Evolutionary conservation across 2,797 vertebrate species (phyloP), one percentile per base, ranked within the genome.

Genomic region (Acanthurus lineatus): DNA sequence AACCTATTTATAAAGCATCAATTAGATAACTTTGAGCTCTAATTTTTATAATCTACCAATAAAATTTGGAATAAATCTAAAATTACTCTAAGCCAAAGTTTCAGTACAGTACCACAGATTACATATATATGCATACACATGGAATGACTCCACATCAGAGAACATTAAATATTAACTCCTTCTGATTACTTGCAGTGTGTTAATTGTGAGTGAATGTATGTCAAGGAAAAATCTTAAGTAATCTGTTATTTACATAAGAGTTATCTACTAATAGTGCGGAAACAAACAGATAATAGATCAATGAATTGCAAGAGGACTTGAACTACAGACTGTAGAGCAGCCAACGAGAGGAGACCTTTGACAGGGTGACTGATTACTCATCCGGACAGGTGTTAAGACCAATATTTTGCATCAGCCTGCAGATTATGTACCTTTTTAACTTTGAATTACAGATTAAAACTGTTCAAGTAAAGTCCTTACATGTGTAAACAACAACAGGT

Each of bases 311-410:
- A 56, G 38, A 52, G 47, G 22, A 35, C 11, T 0, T 65, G 79
- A 67, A 76, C 83, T 76, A 84, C 79, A 85, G 73, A 56, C 83
- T 32, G 69, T 48, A n/a, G 59, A 45, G 22, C 25, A 47, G 49
- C 69, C 53, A 3, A 12, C 48, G 16, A 25, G 4, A 38, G 63
- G 48, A 57, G 69, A 61, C 48, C 48, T 70, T 68, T 48, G 40
- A 49, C 57, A 56, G 9, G 40, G 28, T 17, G 28, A 12, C 45
- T 32, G 38, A 49, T 54, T 32, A 59, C 49, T 57, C 38, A 76
- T 66, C 68, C 73, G 53, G n/a, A 51, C 63, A 67, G 25, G n/a
- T 52, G 51, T 25, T 1, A 19, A 32, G 6, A 54, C 16, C 6
- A 28, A 32, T n/a, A 22, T 4, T 8, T 67, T 40, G 11, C 10